A percentile compares a stretch with the other conserved stretches of the same genome.
Conservation (phyloP, 1,140 invertebrate species). For the Pseudomyrmex flavicornis region DNA sequence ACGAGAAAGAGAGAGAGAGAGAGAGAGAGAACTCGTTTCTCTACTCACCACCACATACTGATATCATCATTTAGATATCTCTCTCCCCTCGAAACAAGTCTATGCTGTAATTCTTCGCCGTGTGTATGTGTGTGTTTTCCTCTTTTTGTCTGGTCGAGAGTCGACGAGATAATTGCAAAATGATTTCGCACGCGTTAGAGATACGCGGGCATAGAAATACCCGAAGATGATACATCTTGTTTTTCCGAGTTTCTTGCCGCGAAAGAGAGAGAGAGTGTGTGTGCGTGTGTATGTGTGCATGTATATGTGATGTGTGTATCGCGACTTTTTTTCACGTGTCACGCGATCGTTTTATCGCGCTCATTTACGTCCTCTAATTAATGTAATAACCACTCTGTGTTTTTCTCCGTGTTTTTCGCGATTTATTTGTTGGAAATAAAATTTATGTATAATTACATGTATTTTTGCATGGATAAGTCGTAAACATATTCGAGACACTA, state of each 20-base stretch:
- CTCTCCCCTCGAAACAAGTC: slow-evolving; percentile 35
- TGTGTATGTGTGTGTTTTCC: slow-evolving; percentile 6
- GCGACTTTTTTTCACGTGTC: slow-evolving; percentile 19
- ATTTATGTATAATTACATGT: too few relatives aligned
- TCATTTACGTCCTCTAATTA: slow-evolving; percentile 39
- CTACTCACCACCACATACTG: background rate
- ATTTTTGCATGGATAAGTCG: too few relatives aligned
- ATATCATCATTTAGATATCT: slow-evolving; percentile 46
- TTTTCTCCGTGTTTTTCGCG: slow-evolving; percentile 2
- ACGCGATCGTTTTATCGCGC: slow-evolving; percentile 40
- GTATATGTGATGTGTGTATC: background rate
- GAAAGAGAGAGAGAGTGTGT: background rate
- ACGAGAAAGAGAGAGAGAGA: background rate
- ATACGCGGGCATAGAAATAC: slow-evolving; percentile 47
- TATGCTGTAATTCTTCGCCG: slow-evolving; percentile 39
- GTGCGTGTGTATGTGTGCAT: background rate
- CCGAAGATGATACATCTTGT: slow-evolving; percentile 42
- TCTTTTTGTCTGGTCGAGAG: slow-evolving; percentile 42
- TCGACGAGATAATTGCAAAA: slow-evolving; percentile 59
- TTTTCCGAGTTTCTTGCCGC: slow-evolving; percentile 33
- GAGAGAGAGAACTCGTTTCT: slow-evolving; percentile 51
- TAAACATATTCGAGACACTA: too few relatives aligned
- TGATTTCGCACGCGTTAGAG: slow-evolving; percentile 60
- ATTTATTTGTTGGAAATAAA: background rate
- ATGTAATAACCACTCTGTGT: slow-evolving; percentile 21